Evolutionary conservation across 2,888 invertebrate species (phyloP).

Genomic region (Endotricha flammealis): DNA sequence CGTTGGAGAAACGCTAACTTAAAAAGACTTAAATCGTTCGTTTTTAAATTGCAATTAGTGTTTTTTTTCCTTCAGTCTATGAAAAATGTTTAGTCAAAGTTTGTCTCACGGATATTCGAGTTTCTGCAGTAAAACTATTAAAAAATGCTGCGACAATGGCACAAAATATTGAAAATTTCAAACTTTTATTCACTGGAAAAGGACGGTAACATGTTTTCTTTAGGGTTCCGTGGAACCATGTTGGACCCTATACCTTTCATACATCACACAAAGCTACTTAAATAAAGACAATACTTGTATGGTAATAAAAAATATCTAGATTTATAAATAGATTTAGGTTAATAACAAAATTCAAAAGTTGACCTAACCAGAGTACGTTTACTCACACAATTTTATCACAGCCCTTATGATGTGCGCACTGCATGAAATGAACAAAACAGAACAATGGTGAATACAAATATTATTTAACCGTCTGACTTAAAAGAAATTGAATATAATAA

Average conservation of each 20-base stretch:
- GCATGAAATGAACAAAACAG: constrained; percentile 12
- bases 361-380: constrained; percentile 49
- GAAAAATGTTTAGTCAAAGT: constrained; percentile 19
- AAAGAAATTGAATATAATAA: not conserved
- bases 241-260: constrained; percentile 50
- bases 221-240: constrained; percentile 16
- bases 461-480: not conserved
- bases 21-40: not conserved
- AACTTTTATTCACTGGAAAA: constrained; percentile 48
- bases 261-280: constrained; percentile 39
- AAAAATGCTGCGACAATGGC: constrained; percentile 31
- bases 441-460: constrained; percentile 5
- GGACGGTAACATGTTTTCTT: constrained; percentile 59
- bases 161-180: constrained; percentile 20
- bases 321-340: constrained; percentile 39
- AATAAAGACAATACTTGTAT: constrained; percentile 66
- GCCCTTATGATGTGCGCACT: constrained; percentile 69
- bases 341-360: constrained; percentile 42
- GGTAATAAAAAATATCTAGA: constrained; percentile 48
- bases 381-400: constrained; percentile 60
- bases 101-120: constrained; percentile 26
- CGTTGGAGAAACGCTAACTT: no score
- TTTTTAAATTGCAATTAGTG: not conserved
- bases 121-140: constrained; percentile 24
- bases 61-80: constrained; percentile 28